phyloP scores from a whole-genome alignment of 1,140 invertebrate genomes.

The Heliothis virescens region DNA sequence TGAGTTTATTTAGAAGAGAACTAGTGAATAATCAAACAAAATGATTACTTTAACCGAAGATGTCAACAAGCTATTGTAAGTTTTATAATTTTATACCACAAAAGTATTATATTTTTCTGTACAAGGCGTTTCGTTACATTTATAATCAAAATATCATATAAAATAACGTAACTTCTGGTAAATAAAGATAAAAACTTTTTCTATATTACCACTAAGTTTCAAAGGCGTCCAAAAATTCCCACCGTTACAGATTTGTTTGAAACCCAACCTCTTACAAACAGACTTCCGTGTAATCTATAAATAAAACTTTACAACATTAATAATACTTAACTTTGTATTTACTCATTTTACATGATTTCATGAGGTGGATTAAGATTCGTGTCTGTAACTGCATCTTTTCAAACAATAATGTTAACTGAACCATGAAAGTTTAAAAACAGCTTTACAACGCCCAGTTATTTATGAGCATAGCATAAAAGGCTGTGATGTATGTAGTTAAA shows the following conservation, averaged over 20 bases:
- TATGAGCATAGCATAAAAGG: background rate
- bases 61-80: conserved; percentile 75
- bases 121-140: background rate
- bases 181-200: background rate
- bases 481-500: background rate
- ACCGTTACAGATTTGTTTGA: conserved; percentile 32
- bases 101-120: background rate
- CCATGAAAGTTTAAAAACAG: background rate
- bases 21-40: conserved; percentile 49
- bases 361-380: background rate
- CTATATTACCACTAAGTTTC: background rate
- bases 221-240: conserved; percentile 3
- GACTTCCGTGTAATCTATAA: background rate
- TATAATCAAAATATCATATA: background rate
- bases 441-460: background rate
- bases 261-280: background rate
- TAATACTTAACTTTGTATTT: background rate
- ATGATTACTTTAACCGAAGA: conserved; percentile 72
- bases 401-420: background rate
- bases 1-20: conserved; percentile 23
- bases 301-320: background rate
- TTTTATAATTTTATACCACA: conserved; percentile 41
- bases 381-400: background rate
- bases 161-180: background rate
- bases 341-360: background rate